phyloP scores from a whole-genome alignment of 2,113 vertebrate genomes.

The Rousettus leschenaultii region DNA sequence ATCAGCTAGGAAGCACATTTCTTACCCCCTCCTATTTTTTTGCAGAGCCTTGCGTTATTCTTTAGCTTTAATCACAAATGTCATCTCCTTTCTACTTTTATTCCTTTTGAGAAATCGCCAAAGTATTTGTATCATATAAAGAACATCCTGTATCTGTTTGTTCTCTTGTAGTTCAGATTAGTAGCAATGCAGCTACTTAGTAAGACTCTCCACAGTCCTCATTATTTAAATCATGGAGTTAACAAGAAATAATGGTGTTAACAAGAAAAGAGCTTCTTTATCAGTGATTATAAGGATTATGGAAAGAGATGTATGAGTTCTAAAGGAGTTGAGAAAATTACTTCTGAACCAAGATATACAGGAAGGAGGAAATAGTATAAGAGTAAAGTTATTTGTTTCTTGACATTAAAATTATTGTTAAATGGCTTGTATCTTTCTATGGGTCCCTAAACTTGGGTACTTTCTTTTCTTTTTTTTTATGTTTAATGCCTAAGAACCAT shows the following conservation, averaged over 20 bases:
- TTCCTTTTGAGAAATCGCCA: constrained; percentile 20
- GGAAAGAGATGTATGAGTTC: constrained; percentile 38
- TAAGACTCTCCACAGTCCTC: not conserved
- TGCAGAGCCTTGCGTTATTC: not conserved
- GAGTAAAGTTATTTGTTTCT: not conserved
- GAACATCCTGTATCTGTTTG: not conserved
- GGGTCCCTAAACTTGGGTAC: not conserved
- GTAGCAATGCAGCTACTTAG: constrained; percentile 38
- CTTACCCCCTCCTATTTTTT: not conserved
- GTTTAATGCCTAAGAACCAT: not conserved
- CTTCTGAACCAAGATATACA: constrained; percentile 19
- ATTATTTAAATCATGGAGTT: constrained; percentile 43
- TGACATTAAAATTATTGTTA: not conserved
- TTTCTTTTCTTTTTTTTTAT: not conserved
- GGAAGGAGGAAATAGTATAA: not conserved
- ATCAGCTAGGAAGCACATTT: not conserved
- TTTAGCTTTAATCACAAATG: constrained; percentile 18
- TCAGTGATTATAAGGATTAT: constrained; percentile 51
- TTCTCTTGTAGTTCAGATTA: constrained; percentile 47
- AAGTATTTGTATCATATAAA: constrained; percentile 21
- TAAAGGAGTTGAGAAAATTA: constrained; percentile 53
- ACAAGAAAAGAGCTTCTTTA: constrained; percentile 37
- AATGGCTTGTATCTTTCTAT: not conserved
- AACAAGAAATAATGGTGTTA: constrained; percentile 32
- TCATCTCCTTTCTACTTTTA: not conserved